These are phyloP conservation scores for Samia ricini DNA, from an alignment of 1,140 invertebrate species.

Conservation along the genomic window DNA sequence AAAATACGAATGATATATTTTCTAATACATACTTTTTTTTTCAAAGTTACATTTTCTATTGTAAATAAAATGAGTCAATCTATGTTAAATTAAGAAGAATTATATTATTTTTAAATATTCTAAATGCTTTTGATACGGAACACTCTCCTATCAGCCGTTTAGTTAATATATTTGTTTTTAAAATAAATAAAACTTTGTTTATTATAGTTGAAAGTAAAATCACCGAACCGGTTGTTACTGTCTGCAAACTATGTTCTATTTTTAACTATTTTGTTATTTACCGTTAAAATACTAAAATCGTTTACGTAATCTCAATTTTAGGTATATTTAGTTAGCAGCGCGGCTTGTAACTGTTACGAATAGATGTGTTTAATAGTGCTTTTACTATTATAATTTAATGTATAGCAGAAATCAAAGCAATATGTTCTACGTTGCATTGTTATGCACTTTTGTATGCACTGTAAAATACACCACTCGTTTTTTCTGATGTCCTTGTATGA, in stretches of 20 bases:
- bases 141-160: neutral
- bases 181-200: neutral
- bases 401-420: neutral
- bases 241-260: neutral
- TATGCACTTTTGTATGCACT: constrained; percentile 15
- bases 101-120: neutral
- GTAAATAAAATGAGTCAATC: neutral
- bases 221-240: no score
- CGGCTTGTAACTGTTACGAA: neutral
- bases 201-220: no score
- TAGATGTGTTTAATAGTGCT: neutral
- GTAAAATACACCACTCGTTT: constrained; percentile 42
- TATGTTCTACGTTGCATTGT: neutral
- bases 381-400: neutral
- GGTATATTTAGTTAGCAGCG: neutral
- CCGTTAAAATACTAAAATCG: neutral
- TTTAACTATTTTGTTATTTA: neutral
- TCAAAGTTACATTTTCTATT: no score
- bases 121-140: neutral
- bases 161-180: neutral
- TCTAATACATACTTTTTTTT: neutral
- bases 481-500: constrained; percentile 63
- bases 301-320: neutral
- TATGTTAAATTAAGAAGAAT: neutral
- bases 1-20: no score